Conservation (phyloP, 2,113 vertebrate species). For the Pithys albifrons region DNA sequence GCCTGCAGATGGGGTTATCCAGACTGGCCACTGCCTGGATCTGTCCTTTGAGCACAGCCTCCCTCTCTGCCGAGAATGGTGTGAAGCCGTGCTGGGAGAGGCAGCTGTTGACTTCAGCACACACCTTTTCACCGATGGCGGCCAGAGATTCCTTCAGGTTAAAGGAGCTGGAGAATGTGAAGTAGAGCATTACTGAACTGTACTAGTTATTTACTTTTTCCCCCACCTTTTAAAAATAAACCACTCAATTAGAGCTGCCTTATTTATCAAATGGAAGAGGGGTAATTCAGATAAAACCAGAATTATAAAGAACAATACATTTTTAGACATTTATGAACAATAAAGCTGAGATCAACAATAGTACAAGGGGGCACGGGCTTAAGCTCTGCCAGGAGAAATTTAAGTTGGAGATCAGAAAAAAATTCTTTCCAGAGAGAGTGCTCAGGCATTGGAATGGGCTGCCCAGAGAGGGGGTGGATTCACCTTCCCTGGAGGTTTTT, state of each 20-base stretch:
- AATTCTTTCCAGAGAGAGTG: too few species aligned
- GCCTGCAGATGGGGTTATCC: slow-evolving; percentile 84
- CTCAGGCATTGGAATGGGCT: too few species aligned
- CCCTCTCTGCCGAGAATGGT: slow-evolving; percentile 74
- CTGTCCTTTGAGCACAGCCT: slow-evolving; percentile 85
- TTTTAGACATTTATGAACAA: background rate
- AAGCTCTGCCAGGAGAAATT: too few species aligned
- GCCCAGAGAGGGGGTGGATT: too few species aligned
- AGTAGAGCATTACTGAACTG: background rate
- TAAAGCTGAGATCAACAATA: background rate
- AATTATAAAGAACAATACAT: background rate
- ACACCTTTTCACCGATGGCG: slow-evolving; percentile 85
- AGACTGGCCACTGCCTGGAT: slow-evolving; percentile 79
- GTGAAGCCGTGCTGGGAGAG: slow-evolving; percentile 83
- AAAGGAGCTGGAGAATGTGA: slow-evolving; percentile 76
- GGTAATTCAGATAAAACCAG: background rate
- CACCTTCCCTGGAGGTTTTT: too few species aligned
- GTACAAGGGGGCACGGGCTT: too few species aligned
- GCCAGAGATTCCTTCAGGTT: slow-evolving; percentile 81
- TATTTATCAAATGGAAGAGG: background rate
- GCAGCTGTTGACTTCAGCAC: slow-evolving; percentile 84
- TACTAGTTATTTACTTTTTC: background rate
- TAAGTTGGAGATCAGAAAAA: too few species aligned
- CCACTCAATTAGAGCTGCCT: background rate
- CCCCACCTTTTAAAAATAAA: background rate